phyloP scores from a whole-genome alignment of 2,888 invertebrate genomes.

The Acleris sparsana region DNA sequence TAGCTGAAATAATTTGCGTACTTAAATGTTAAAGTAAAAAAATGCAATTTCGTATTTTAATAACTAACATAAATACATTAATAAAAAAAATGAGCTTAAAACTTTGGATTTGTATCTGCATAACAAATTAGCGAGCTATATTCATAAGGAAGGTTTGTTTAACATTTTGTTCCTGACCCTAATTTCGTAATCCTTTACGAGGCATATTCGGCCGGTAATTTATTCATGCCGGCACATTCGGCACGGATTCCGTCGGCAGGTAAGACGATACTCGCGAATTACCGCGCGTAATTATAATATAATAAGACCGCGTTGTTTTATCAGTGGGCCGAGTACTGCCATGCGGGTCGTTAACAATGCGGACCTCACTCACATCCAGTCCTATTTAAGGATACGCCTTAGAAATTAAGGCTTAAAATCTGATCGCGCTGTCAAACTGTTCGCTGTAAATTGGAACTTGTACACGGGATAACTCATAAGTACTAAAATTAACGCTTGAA shows the following conservation, averaged over 20 bases:
- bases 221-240: constrained; percentile 26
- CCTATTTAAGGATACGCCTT: constrained; percentile 21
- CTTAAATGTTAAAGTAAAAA: constrained; percentile 21
- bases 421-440: constrained; percentile 2
- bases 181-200: constrained; percentile 28
- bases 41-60: constrained; percentile 7
- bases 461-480: neutral
- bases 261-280: constrained; percentile 19
- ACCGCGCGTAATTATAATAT: constrained; percentile 26
- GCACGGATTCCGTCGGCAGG: constrained; percentile 24
- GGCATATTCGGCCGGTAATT: constrained; percentile 21
- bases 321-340: constrained; percentile 46
- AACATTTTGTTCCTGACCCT: constrained; percentile 24
- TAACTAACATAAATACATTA: constrained; percentile 12
- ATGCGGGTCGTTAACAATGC: constrained; percentile 42
- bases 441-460: neutral
- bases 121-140: constrained; percentile 11
- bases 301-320: constrained; percentile 48
- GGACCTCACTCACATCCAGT: constrained; percentile 34
- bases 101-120: constrained; percentile 4
- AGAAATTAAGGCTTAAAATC: constrained; percentile 11
- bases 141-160: constrained; percentile 11
- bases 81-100: constrained; percentile 4
- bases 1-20: constrained; percentile 26
- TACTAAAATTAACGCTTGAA: too few species aligned